phyloP scores from a whole-genome alignment of 2,888 invertebrate genomes.

The Lathronympha strigana region DNA sequence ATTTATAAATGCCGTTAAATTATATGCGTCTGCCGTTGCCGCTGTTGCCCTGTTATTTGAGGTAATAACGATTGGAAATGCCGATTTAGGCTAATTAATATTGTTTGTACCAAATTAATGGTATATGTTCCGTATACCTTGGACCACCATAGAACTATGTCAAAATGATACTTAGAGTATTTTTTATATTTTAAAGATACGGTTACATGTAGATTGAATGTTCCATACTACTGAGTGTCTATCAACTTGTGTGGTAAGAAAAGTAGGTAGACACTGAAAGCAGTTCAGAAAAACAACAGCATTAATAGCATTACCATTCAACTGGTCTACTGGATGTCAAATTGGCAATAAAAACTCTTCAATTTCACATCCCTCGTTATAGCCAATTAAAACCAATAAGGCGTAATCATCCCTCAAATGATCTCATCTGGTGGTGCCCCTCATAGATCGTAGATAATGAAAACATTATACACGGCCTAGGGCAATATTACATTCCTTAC shows the following conservation, averaged over 20 bases:
- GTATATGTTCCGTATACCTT: too few species aligned
- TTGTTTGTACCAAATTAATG: constrained; percentile 17
- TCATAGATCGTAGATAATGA: constrained; percentile 60
- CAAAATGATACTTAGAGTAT: not conserved
- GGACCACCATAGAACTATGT: too few species aligned
- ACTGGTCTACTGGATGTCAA: constrained; percentile 33
- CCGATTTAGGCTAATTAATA: constrained; percentile 56
- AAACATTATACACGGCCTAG: constrained; percentile 53
- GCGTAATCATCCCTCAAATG: constrained; percentile 54
- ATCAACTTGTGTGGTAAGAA: too few species aligned
- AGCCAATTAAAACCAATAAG: constrained; percentile 71
- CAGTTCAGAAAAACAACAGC: not conserved
- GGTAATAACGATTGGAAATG: constrained; percentile 60
- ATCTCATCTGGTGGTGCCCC: constrained; percentile 47
- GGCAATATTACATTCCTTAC: constrained; percentile 31
- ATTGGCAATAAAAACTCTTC: constrained; percentile 41
- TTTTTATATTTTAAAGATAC: too few species aligned
- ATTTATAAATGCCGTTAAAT: constrained; percentile 64
- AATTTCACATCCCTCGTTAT: constrained; percentile 61
- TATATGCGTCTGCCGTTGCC: constrained; percentile 55
- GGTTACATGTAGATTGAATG: too few species aligned
- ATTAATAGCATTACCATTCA: constrained; percentile 1
- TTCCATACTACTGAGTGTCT: too few species aligned
- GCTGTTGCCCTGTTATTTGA: constrained; percentile 60
- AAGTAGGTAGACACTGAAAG: too few species aligned